phyloP scores from a whole-genome alignment of 2,113 vertebrate genomes.

The Nycticebus coucang region DNA sequence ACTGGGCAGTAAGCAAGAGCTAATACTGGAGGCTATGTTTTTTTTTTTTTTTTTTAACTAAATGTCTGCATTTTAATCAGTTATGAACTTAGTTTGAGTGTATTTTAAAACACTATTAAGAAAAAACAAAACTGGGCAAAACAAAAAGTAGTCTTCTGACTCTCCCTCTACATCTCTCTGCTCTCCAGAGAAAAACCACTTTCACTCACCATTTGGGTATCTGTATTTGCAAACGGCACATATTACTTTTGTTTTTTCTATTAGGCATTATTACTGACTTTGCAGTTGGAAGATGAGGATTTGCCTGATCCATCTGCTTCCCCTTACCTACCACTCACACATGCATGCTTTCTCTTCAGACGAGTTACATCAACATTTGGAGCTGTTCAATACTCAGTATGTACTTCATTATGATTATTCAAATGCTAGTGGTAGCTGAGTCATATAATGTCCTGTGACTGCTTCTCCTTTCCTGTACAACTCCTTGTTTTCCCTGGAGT shows the following conservation, averaged over 20 bases:
- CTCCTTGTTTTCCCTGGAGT: not conserved
- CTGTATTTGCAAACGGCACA: not conserved
- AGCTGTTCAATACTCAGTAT: not conserved
- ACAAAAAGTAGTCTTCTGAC: not conserved
- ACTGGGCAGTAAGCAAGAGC: not conserved
- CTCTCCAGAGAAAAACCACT: not conserved
- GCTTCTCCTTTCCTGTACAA: not conserved
- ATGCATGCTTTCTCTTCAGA: not conserved
- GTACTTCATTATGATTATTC: not conserved
- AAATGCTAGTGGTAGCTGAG: not conserved
- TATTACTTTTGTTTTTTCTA: not conserved
- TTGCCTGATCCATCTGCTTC: not conserved
- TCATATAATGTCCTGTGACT: not conserved
- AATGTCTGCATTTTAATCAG: not conserved
- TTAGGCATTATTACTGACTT: not conserved
- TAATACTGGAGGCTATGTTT: not conserved
- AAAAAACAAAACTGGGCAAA: not conserved
- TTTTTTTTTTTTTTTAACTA: not conserved
- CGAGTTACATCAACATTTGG: not conserved
- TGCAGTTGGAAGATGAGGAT: not conserved
- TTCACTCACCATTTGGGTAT: not conserved
- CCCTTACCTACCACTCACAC: not conserved
- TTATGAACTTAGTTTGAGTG: conserved; percentile 1
- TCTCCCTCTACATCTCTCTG: not conserved
- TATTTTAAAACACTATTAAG: not conserved